Evolutionary conservation across 2,113 vertebrate species (phyloP).

Genomic region (Aramus guarauna): DNA sequence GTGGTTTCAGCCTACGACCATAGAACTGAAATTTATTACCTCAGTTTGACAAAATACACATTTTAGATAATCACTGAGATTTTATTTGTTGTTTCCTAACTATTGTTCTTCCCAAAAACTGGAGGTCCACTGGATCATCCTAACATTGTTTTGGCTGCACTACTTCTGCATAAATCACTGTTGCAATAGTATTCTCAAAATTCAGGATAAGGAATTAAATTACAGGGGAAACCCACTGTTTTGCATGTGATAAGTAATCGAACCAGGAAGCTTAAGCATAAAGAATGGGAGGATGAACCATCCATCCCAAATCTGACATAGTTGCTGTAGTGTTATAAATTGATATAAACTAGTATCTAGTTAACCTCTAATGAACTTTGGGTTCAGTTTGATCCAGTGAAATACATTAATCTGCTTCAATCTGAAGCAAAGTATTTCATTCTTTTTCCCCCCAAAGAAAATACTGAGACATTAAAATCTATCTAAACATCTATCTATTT

Average conservation of each 20-base stretch:
- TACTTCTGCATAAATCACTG: background rate
- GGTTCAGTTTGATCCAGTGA: background rate
- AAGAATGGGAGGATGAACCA: background rate
- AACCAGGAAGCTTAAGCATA: background rate
- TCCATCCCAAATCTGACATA: background rate
- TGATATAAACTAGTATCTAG: background rate
- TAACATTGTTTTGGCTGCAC: background rate
- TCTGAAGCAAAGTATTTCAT: background rate
- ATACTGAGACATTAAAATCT: background rate
- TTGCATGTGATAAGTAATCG: background rate
- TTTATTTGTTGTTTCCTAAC: background rate
- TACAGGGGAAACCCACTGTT: background rate
- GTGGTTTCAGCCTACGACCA: background rate
- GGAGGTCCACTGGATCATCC: background rate
- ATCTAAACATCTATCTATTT: background rate
- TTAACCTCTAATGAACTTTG: background rate
- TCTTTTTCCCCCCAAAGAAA: background rate
- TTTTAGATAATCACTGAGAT: background rate
- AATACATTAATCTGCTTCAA: background rate
- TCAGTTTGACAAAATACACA: background rate
- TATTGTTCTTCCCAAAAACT: background rate
- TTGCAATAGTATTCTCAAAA: background rate
- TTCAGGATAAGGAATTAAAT: background rate
- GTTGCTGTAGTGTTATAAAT: background rate
- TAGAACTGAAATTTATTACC: background rate